Conservation (phyloP, 2,888 invertebrate genomes). For the Vanessa cardui region DNA sequence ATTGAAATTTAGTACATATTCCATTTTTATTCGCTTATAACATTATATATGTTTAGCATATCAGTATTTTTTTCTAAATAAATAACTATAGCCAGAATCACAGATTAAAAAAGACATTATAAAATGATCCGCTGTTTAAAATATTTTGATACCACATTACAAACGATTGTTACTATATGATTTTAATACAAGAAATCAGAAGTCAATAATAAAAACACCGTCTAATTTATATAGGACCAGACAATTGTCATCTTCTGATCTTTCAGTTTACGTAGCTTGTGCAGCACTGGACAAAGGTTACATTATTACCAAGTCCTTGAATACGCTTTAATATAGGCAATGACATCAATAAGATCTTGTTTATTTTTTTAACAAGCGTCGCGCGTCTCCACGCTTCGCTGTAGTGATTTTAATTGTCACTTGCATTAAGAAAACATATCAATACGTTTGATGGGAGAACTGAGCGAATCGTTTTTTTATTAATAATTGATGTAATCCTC, state of each 20-base stretch:
- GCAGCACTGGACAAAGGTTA: slow-evolving; percentile 16
- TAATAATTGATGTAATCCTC: too few species aligned
- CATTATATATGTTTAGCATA: too few species aligned
- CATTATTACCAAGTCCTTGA: slow-evolving; percentile 41
- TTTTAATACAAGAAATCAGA: not conserved
- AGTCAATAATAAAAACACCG: not conserved
- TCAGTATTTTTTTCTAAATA: too few species aligned
- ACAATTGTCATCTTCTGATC: slow-evolving; percentile 18
- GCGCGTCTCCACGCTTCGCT: slow-evolving; percentile 25
- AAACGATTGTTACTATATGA: too few species aligned
- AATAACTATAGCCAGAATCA: too few species aligned
- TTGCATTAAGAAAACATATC: not conserved
- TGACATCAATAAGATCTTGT: slow-evolving; percentile 44
- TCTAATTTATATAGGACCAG: slow-evolving; percentile 8
- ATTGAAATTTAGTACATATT: too few species aligned
- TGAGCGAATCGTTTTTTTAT: not conserved
- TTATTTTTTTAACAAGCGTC: slow-evolving; percentile 42
- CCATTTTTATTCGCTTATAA: too few species aligned
- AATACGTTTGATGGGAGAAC: not conserved
- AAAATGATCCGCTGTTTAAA: too few species aligned
- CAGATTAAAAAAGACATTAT: too few species aligned
- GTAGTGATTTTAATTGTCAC: slow-evolving; percentile 28
- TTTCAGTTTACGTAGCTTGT: slow-evolving; percentile 9
- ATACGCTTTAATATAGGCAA: slow-evolving; percentile 44
- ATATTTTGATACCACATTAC: too few species aligned